A percentile compares a stretch with the other conserved stretches of the same genome.
These are phyloP conservation scores for Oryctolagus cuniculus DNA, from an alignment of 2,113 vertebrate genomes.

Conservation along the genomic window mOryCun1.1 NC_091445.1:40809501-40810000, in stretches of 20 bases:
- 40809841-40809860: neutral
- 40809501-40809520: neutral
- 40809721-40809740: neutral
- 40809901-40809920: neutral
- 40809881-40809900: neutral
- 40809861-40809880: neutral
- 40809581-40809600: neutral
- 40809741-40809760: rapidly evolving
- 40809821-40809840: neutral
- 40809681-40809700: neutral
- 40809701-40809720: neutral
- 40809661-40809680: neutral
- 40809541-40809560: neutral
- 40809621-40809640: neutral
- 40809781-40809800: neutral
- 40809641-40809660: neutral
- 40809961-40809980: neutral
- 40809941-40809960: neutral
- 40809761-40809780: neutral
- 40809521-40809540: neutral
- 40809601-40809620: neutral
- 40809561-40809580: neutral
- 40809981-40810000: neutral
- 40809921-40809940: neutral
- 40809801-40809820: rapidly evolving